Evolutionary conservation across 2,113 vertebrate genomes (phyloP).

Genomic region (Hepsetus odoe): DNA sequence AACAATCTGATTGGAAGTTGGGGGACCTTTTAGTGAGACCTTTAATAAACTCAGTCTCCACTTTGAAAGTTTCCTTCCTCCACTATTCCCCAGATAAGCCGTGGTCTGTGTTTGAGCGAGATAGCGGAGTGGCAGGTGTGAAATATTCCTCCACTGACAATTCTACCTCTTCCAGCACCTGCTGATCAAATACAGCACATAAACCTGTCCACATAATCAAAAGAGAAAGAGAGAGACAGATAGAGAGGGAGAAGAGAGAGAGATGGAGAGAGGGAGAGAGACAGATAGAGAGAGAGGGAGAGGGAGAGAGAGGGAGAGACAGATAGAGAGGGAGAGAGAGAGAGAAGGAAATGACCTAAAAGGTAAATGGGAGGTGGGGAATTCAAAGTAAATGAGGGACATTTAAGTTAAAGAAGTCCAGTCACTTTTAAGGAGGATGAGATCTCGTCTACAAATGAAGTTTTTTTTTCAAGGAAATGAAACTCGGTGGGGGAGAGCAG

Average conservation of each 20-base stretch:
- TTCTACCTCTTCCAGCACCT: not conserved
- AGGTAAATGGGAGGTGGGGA: too few species aligned
- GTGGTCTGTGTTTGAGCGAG: conserved; percentile 14
- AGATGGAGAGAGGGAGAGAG: too few species aligned
- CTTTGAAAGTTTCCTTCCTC: conserved; percentile 12
- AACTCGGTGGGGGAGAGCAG: not conserved
- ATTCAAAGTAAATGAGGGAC: too few species aligned
- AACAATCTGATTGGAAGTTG: too few species aligned
- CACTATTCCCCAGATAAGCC: conserved; percentile 18
- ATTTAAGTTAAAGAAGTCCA: conserved; percentile 4
- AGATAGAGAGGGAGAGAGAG: too few species aligned
- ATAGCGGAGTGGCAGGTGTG: conserved; percentile 21
- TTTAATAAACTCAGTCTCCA: conserved; percentile 28
- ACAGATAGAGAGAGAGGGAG: too few species aligned
- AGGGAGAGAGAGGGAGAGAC: too few species aligned
- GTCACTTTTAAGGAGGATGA: conserved; percentile 2
- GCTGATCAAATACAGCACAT: conserved; percentile 23
- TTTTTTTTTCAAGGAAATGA: not conserved
- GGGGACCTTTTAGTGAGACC: conserved; percentile 13
- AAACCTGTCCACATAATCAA: conserved; percentile 8
- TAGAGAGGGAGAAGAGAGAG: too few species aligned
- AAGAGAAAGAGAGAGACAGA: not conserved
- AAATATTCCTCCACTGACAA: conserved; percentile 7
- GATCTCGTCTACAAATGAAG: not conserved
- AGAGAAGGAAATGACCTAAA: too few species aligned